A percentile compares a stretch with the other conserved stretches of the same genome.
phyloP scores from a whole-genome alignment of 2,113 vertebrate species.

The Atractosteus spatula region DNA sequence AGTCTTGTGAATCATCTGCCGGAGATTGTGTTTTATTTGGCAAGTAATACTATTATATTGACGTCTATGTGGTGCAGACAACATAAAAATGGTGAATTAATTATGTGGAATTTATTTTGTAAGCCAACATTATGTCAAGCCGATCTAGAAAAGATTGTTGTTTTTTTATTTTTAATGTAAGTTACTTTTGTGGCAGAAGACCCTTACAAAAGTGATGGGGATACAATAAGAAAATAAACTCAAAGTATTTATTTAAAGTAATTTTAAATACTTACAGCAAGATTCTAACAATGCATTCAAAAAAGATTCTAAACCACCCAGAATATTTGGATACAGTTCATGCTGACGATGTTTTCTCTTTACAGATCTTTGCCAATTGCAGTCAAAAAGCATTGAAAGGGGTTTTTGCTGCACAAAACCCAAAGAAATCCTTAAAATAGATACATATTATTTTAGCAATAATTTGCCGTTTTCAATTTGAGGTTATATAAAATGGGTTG shows the following conservation, averaged over 20 bases:
- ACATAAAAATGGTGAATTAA: background rate
- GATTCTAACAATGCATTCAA: no score
- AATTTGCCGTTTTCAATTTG: background rate
- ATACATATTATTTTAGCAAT: no score
- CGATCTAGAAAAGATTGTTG: background rate
- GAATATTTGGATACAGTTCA: conserved; percentile 10
- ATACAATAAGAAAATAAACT: conserved; percentile 12
- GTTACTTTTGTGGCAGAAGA: background rate
- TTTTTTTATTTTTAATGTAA: background rate
- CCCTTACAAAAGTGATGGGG: conserved; percentile 3
- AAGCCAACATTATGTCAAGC: conserved; percentile 12
- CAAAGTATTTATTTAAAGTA: background rate
- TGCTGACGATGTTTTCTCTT: background rate
- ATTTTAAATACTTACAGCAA: no score
- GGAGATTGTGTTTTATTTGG: conserved; percentile 16
- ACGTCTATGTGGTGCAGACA: background rate
- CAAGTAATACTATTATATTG: background rate
- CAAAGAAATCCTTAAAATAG: conserved; percentile 16
- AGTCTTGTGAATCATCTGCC: conserved; percentile 3
- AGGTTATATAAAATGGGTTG: background rate
- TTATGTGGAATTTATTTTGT: background rate
- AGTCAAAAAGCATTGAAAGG: background rate
- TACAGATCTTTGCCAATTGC: no score
- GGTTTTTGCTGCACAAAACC: background rate
- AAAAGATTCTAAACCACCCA: background rate